Percentiles rank a stretch among this genome's conserved stretches.
phyloP scores from a whole-genome alignment of 2,888 invertebrate genomes.

The Drosophila mimetica region DNA sequence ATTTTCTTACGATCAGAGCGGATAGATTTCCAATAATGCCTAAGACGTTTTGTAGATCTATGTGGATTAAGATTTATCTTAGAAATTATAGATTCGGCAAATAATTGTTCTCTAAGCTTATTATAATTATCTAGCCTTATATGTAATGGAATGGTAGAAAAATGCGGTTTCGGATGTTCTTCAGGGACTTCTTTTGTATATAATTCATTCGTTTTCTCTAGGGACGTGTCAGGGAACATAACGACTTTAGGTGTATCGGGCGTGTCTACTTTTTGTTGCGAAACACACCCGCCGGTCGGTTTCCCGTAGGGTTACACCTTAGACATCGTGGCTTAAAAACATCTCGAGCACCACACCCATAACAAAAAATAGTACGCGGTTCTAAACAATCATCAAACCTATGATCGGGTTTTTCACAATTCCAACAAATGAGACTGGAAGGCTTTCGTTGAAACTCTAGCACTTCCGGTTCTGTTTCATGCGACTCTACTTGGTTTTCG shows the following conservation, averaged over 20 bases:
- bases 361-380: conserved; percentile 13
- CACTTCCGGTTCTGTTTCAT: background rate
- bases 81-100: too few relatives aligned
- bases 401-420: conserved; percentile 20
- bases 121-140: too few relatives aligned
- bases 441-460: conserved; percentile 1
- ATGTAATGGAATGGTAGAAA: too few relatives aligned
- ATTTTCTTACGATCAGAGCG: too few relatives aligned
- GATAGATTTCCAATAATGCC: too few relatives aligned
- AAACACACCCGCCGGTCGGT: too few relatives aligned
- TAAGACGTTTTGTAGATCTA: too few relatives aligned
- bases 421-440: conserved; percentile 16
- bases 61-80: too few relatives aligned
- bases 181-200: too few relatives aligned
- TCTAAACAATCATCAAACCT: conserved; percentile 17
- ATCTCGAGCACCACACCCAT: conserved; percentile 22
- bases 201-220: too few relatives aligned
- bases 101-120: too few relatives aligned
- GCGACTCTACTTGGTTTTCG: background rate
- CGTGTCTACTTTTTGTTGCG: conserved; percentile 6
- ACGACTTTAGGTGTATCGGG: conserved; percentile 3
- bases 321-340: conserved; percentile 4
- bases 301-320: background rate
- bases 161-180: too few relatives aligned
- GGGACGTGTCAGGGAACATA: background rate